Evolutionary conservation across 2,888 invertebrate species (phyloP), one percentile per base, ranked within the genome.

Genomic region (Caenorhabditis doughertyi): DNA sequence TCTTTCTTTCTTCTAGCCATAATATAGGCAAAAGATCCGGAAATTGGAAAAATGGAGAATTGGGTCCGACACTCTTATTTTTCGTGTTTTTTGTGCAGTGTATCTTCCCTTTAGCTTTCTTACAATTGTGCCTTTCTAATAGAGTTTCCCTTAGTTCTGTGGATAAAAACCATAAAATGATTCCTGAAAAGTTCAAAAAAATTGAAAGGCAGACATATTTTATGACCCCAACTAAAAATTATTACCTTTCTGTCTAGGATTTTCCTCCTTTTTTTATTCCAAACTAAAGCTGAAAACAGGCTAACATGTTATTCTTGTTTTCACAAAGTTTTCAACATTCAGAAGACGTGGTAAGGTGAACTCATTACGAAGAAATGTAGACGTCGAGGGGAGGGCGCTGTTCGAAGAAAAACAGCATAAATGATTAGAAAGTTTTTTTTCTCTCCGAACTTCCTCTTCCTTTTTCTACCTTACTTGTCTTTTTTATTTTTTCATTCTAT

Each of bases 341-440:
- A 7, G 32, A 7, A 32, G 9, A 7, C 32, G 32, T 9, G 32
- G 44, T 18, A 47, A 51, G 51, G 51, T 51, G 51, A 51, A 51
- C 51, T 51, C 51, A 51, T 51, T 51, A 51, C 51, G 25, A 13
- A 25, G 25, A 25, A 25, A 51, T 51, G 51, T 25, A 23, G 51
- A 51, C 51, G 51, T n/a, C n/a, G n/a, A n/a, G n/a, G n/a, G n/a
- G n/a, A n/a, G 7, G 25, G 25, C 25, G 23, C 65, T 35, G 76
- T 56, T 51, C 25, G 23, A 4, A 9, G 49, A 51, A 51, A 51
- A 51, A 44, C 51, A 51, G 51, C 23, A 51, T 25, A 51, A 51
- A 39, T 39, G 39, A 51, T 25, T 18, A 49, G 23, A 49, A 21
- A 21, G 21, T 25, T 51, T 51, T 51, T 47, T 21, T 18, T 18